Percentiles rank a stretch among this genome's conserved stretches.
Evolutionary conservation across 2,888 invertebrate species (phyloP).

Genomic region (Cloeon dipterum): DNA sequence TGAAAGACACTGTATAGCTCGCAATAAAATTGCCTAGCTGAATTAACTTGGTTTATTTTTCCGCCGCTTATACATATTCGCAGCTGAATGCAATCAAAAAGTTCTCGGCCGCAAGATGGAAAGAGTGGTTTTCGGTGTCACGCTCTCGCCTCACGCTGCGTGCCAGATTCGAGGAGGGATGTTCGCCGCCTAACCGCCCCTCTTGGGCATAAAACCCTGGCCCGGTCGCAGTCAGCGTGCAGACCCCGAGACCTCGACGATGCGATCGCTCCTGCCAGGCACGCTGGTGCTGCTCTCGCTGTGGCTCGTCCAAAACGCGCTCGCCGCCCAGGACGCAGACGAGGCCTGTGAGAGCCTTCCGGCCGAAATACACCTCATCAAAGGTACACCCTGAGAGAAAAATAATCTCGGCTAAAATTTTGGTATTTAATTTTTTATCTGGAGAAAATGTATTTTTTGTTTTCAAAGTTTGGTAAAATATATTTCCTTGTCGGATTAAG

Average conservation of each 20-base stretch:
- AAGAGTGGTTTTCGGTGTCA: no score
- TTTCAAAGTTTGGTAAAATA: neutral
- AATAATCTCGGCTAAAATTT: neutral
- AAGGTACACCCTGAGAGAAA: slow-evolving; percentile 38
- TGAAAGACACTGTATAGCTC: no score
- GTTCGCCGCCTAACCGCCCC: no score
- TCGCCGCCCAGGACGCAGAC: slow-evolving; percentile 17
- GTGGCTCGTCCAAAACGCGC: neutral
- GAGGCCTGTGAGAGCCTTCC: slow-evolving; percentile 70
- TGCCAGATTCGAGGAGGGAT: no score
- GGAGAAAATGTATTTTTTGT: neutral
- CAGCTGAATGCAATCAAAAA: no score
- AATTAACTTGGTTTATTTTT: no score
- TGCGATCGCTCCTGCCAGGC: neutral
- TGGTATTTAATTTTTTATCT: neutral
- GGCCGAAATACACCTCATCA: slow-evolving; percentile 67
- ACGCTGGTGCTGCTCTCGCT: neutral
- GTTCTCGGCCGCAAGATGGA: no score
- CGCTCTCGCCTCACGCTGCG: no score
- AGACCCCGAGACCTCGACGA: neutral
- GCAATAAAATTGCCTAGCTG: no score
- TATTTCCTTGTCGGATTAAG: neutral
- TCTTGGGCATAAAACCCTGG: no score
- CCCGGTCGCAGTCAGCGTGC: no score
- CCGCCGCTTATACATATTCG: no score